Evolutionary conservation across 2,888 invertebrate genomes (phyloP), one percentile per base, ranked within the genome.

Genomic region (Torymus aiolomorphi): DNA sequence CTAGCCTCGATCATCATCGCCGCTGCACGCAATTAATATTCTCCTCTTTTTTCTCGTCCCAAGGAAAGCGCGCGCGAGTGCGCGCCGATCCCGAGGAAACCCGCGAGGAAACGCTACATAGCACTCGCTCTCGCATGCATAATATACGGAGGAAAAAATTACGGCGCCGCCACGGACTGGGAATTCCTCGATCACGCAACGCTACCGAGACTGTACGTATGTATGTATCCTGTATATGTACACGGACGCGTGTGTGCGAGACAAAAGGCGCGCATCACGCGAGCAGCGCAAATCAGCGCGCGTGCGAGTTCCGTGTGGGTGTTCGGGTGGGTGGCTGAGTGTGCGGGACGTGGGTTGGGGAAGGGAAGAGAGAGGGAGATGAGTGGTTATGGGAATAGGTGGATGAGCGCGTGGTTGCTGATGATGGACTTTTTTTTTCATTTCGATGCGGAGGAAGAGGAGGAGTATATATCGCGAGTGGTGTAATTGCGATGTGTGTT

Each of bases 321-420:
- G 54, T 57, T 16, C 57, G 57, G 66, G 66, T 52, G 52, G 49
- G 65, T n/a, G 31, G 42, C 18, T 65, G 14, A 16, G 51, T 51
- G 12, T 51, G 10, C 31, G 63, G 16, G 65, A 42, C 61, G 20
- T 20, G 24, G 24, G 16, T 24, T 12, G 51, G 49, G 51, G n/a
- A 59, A 16, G 11, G 16, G 5, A 59, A 12, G 11, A 12, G 11
- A 61, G 18, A 20, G 61, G 11, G 18, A 18, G 18, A 20, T 24
- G 61, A 20, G 66, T 67, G 52, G 67, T 52, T 67, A 54, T 67
- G 20, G 10, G 20, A 14, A 54, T 67, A 54, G 67, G 56, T 67
- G 67, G 67, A 18, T 67, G 13, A 18, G 14, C n/a, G 54, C 67
- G 54, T 20, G 31, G 16, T 54, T 52, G 52, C 20, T 5, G 51